Evolutionary conservation across 2,113 vertebrate species (phyloP), one percentile per base, ranked within the genome.

Genomic region (Peucedramus taeniatus): DNA sequence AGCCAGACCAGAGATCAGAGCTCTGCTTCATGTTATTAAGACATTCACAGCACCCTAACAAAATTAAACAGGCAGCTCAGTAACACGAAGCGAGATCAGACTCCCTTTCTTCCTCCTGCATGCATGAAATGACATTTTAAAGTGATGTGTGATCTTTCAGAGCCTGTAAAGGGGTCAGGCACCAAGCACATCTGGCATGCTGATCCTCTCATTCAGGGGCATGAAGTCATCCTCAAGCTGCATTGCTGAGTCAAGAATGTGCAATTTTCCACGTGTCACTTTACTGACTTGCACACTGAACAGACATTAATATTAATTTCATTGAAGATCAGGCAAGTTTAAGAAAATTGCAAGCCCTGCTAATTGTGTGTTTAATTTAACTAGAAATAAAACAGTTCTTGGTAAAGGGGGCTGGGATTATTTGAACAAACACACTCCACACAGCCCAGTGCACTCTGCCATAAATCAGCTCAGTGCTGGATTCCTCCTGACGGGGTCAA

Each of bases 401-500:
- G 56, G 70, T 79, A 30, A 51, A 85, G 31, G 56, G n/a, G 45
- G 60, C 47, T 76, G 72, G 5, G 39, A 11, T 44, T 84, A 6
- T 44, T 40, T 56, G 49, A 84, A 35, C 64, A 80, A 94, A 78
- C 60, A 68, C 0, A 0, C 33, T 50, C 27, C 72, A 20, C 22
- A 5, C 35, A 76, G n/a, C 39, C 42, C 0, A 0, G 22, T 39
- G 61, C 9, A 16, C 47, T 15, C 7, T 0, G 0, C 65, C 61
- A 35, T 87, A 50, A 79, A 76, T 71, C 78, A 87, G 28, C 12
- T 79, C 28, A 15, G 44, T 3, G 39, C 59, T 7, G 10, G 63
- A 31, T 66, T 61, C 59, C 63, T 39, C 42, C 85, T 1, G 0
- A 26, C 0, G 0, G 27, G 68, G 24, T 51, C 30, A 74, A 16